Evolutionary conservation across 2,113 vertebrate genomes (phyloP).

Genomic region (Toxotes chatareus): DNA sequence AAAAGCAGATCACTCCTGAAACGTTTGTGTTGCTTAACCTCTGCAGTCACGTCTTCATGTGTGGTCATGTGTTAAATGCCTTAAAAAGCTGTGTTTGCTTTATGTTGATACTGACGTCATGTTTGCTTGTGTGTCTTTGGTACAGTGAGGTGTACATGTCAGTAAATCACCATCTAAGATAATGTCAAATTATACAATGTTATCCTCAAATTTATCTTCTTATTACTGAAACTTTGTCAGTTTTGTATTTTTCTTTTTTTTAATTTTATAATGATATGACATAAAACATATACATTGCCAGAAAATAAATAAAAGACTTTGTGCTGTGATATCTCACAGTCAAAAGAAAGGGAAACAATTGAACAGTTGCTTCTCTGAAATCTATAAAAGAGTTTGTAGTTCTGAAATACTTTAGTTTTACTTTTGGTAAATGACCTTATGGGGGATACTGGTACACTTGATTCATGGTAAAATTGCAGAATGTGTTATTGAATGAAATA

Average conservation of each 20-base stretch:
- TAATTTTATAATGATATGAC: conserved; percentile 2
- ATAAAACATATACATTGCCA: neutral
- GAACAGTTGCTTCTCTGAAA: conserved; percentile 4
- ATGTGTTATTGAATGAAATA: conserved; percentile 33
- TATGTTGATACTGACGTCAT: conserved; percentile 43
- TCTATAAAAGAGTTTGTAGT: conserved; percentile 4
- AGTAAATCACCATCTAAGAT: conserved; percentile 45
- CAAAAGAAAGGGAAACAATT: neutral
- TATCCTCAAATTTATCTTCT: conserved; percentile 10
- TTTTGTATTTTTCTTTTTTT: neutral
- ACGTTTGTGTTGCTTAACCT: conserved; percentile 48
- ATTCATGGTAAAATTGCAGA: conserved; percentile 24
- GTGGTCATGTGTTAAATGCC: conserved; percentile 57
- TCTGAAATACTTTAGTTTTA: conserved; percentile 9
- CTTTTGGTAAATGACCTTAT: conserved; percentile 27
- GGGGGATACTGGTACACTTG: conserved; percentile 20
- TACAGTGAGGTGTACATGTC: conserved; percentile 54
- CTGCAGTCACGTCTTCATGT: conserved; percentile 49
- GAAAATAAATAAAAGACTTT: conserved; percentile 5
- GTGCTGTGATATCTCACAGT: conserved; percentile 2
- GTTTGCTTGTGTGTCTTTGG: conserved; percentile 47
- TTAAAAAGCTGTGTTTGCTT: conserved; percentile 60
- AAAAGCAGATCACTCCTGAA: conserved; percentile 39
- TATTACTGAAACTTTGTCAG: conserved; percentile 7
- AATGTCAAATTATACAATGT: conserved; percentile 11